These are phyloP conservation scores for Acholoe squamosa DNA, from an alignment of 2,888 invertebrate species.

Conservation along the genomic window DNA sequence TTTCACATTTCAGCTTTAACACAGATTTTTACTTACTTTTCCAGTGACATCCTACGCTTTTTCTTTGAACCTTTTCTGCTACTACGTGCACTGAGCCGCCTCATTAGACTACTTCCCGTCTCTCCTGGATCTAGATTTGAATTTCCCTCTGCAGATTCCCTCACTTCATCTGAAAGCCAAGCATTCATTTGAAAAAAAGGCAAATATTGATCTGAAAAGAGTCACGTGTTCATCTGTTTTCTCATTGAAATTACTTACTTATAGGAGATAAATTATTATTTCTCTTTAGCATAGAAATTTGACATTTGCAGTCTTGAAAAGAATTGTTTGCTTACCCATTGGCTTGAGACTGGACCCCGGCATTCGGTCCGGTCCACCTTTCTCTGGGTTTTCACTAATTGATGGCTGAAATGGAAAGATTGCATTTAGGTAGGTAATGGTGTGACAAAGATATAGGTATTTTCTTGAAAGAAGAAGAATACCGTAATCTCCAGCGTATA, in stretches of 20 bases:
- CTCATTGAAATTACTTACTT: too few species aligned
- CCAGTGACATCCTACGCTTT: slow-evolving; percentile 85
- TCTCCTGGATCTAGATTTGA: background rate
- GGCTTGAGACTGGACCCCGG: slow-evolving; percentile 5
- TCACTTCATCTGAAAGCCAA: slow-evolving; percentile 56
- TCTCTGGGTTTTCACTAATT: slow-evolving; percentile 63
- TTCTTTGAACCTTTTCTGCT: slow-evolving; percentile 52
- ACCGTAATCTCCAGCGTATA: too few species aligned
- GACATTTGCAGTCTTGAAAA: too few species aligned
- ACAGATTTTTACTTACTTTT: slow-evolving; percentile 84
- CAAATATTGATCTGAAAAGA: too few species aligned
- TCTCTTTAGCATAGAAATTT: too few species aligned
- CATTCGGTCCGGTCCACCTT: slow-evolving; percentile 15
- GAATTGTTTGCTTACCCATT: background rate
- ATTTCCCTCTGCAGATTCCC: background rate
- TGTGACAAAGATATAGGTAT: too few species aligned
- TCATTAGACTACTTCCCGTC: slow-evolving; percentile 12
- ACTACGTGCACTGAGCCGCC: background rate
- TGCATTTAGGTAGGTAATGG: too few species aligned
- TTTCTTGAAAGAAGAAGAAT: too few species aligned
- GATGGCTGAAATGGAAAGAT: slow-evolving; percentile 42
- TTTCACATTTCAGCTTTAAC: slow-evolving; percentile 91
- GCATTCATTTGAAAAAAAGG: background rate
- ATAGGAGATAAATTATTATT: too few species aligned
- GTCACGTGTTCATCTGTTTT: background rate